Conservation (phyloP, 1,140 invertebrate species). For the Hesperophylax magnus region DNA sequence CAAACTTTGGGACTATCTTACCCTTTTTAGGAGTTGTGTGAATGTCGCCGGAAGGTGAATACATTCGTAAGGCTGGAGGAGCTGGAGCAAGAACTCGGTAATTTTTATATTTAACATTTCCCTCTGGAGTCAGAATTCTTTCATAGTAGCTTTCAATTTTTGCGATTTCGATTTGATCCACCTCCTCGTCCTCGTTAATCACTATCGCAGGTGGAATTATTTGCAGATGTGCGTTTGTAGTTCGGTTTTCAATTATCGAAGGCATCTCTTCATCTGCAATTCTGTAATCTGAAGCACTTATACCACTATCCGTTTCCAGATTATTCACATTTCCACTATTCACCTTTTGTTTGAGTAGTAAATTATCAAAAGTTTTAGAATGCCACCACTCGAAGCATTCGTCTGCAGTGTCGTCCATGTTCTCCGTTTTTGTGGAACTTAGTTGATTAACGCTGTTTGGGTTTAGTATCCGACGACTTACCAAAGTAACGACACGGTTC, state of each 20-base stretch:
- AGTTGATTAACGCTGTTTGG: constrained; percentile 45
- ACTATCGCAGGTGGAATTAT: constrained; percentile 46
- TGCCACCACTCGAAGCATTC: constrained; percentile 45
- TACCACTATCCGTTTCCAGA: constrained; percentile 38
- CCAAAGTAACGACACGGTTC: constrained; percentile 27
- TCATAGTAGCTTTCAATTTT: constrained; percentile 59
- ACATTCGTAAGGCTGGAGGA: constrained; percentile 60
- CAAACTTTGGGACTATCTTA: constrained; percentile 63
- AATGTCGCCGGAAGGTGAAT: constrained; percentile 63
- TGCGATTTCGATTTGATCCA: constrained; percentile 60
- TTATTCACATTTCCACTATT: constrained; percentile 2
- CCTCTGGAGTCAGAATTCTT: constrained; percentile 61
- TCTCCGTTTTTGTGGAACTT: constrained; percentile 4
- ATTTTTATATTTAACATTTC: constrained; percentile 62
- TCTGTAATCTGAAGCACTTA: constrained; percentile 31
- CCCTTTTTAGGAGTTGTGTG: constrained; percentile 61
- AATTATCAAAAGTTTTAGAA: constrained; percentile 38
- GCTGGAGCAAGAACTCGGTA: constrained; percentile 61
- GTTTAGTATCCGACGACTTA: constrained; percentile 41
- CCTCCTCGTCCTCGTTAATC: constrained; percentile 46
- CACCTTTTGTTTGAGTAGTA: constrained; percentile 44
- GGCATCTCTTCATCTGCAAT: constrained; percentile 23
- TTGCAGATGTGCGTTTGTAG: neutral
- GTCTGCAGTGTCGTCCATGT: constrained; percentile 39
- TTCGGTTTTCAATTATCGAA: constrained; percentile 9